Base-by-base conservation (phyloP, 2,888 invertebrate species). In the Bombylius discolor region DNA sequence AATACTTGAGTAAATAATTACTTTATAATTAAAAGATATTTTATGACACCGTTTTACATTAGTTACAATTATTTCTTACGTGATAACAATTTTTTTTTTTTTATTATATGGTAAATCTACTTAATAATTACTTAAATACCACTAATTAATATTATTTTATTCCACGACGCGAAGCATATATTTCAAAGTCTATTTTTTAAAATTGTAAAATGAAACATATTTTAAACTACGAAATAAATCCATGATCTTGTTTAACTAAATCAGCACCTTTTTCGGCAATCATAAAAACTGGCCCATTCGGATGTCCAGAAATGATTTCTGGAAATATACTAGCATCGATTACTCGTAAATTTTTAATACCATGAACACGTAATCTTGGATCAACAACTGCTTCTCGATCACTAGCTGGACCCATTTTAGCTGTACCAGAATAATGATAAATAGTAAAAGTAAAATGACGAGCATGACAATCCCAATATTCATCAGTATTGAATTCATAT, bases 391-490 rank as follows among this genome's bases (percentile, higher is more conserved):
- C 79, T 4, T 69, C 67, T 0, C 76, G 73, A 65, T 82, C 81
- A 5, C 63, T 68, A 13, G 61, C 61, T 0, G 80, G 78, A 0
- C 81, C 82, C 82, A 82, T 82, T 62, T 79, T 79, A 62, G 78
- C 78, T 0, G 81, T 81, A 1, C 80, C 78, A 49, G 68, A 65
- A 45, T 81, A 81, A 64, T 82, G 81, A 62, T 81, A 79, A 63
- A 80, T 73, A 55, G 80, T 80, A 4, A 75, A 70, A 0, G 81
- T 78, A 13, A 79, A 64, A 51, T 79, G 77, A 42, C 77, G 74
- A 31, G 79, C 68, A 5, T 79, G 78, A 64, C 82, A 83, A 49
- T 80, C 76, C 80, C 80, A 81, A 64, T 81, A 82, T n/a, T 75
- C 74, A 57, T 81, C 79, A 12, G 75, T 73, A 34, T 72, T 76